Base-by-base conservation (phyloP, 2,797 vertebrate species). In the Luscinia megarhynchos region DNA sequence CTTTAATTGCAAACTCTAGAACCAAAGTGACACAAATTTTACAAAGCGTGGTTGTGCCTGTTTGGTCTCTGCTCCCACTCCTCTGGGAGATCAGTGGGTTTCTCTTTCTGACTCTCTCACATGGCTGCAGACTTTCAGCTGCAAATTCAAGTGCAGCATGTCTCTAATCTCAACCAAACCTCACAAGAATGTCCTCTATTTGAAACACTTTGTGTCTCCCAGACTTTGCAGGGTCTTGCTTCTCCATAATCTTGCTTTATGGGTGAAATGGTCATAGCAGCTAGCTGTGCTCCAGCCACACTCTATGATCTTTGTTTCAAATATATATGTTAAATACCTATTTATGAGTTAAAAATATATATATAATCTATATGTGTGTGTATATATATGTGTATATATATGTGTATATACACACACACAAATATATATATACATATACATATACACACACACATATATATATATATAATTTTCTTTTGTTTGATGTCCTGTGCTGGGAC, bases 1-100 rank as follows among this genome's bases (percentile, higher is more conserved):
- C 36, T 91, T 89, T 90, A 95, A 89, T 72, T 89, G 67, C 51
- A 81, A 84, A 69, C 67, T 81, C 83, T 53, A 54, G 63, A 82
- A 69, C 17, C 34, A 63, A 90, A 92, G 64, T 36, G 45, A 75
- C 73, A 90, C 34, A 61, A 82, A 89, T 61, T 38, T 83, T 69
- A 55, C 34, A n/a, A 66, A 84, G 38, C 0, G 0, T 18, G 11
- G 23, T 73, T 79, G 24, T 67, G 46, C 40, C 80, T 34, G 17
- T 74, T 85, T 59, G 51, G 24, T 87, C 20, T 67, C 80, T 63
- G 30, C 64, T 95, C 57, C 40, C 17, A 12, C 11, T 46, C 55
- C 29, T 68, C 57, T 57, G 67, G 57, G 67, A 90, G 30, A 61
- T 19, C 27, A 24, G 22, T 14, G 14, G 9, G 12, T 79, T 96